Evolutionary conservation across 1,140 invertebrate species (phyloP).

Genomic region (Nebria ingens): DNA sequence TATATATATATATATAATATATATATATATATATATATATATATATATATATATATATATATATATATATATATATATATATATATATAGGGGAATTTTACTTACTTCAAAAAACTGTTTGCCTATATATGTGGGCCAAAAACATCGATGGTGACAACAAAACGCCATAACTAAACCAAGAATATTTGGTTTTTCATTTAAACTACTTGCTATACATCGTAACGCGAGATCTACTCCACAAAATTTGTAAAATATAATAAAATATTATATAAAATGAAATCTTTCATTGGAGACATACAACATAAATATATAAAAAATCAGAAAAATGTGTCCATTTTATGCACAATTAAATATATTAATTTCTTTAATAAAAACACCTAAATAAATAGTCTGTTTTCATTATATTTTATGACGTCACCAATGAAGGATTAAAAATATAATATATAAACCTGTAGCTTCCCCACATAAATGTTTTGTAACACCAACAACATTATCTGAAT

Average conservation of each 20-base stretch:
- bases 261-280: conserved; percentile 1
- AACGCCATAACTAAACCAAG: conserved; percentile 63
- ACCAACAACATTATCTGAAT: conserved; percentile 46
- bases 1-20: no score
- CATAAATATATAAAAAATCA: no score
- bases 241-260: conserved; percentile 18
- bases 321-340: no score
- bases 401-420: conserved; percentile 8
- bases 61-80: no score
- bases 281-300: not conserved
- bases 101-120: conserved; percentile 46
- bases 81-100: no score
- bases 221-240: conserved; percentile 62
- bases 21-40: no score
- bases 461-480: conserved; percentile 83
- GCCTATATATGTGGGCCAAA: conserved; percentile 58
- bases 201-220: conserved; percentile 46
- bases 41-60: no score
- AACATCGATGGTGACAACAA: conserved; percentile 80
- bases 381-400: not conserved
- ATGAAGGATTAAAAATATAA: no score
- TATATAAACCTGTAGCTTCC: conserved; percentile 55
- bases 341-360: conserved; percentile 12
- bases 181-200: conserved; percentile 31
- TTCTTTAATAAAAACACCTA: not conserved